Evolutionary conservation across 2,797 vertebrate genomes (phyloP).

Genomic region (Steatocranus sp.): DNA sequence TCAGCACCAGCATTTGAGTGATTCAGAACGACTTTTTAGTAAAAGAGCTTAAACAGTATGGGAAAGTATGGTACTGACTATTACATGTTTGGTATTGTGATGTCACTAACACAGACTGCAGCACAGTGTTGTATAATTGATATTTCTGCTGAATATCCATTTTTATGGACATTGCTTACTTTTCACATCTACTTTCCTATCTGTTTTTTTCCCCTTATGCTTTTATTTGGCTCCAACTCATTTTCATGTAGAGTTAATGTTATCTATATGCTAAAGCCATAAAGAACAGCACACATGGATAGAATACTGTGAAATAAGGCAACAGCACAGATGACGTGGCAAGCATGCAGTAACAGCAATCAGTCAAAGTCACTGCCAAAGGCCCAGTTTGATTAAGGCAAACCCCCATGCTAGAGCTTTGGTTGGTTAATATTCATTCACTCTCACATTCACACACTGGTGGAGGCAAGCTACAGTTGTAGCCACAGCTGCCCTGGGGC

Average conservation of each 20-base stretch:
- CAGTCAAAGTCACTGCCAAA: not conserved
- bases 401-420: not conserved
- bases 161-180: not conserved
- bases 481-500: too few relatives aligned
- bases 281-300: not conserved
- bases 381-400: not conserved
- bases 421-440: too few relatives aligned
- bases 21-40: not conserved
- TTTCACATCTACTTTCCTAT: not conserved
- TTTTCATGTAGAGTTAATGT: not conserved
- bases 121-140: not conserved
- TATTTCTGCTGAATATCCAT: not conserved
- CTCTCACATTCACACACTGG: too few relatives aligned
- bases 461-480: too few relatives aligned
- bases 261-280: not conserved
- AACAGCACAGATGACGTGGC: not conserved
- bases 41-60: not conserved
- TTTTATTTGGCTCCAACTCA: not conserved
- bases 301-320: not conserved
- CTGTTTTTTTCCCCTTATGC: not conserved
- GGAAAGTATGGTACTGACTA: not conserved
- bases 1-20: not conserved
- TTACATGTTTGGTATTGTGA: not conserved
- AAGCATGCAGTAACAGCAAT: not conserved
- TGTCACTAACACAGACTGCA: not conserved